These are phyloP conservation scores for Torymus texanus DNA, from an alignment of 2,888 invertebrate genomes.

Conservation along the genomic window DNA sequence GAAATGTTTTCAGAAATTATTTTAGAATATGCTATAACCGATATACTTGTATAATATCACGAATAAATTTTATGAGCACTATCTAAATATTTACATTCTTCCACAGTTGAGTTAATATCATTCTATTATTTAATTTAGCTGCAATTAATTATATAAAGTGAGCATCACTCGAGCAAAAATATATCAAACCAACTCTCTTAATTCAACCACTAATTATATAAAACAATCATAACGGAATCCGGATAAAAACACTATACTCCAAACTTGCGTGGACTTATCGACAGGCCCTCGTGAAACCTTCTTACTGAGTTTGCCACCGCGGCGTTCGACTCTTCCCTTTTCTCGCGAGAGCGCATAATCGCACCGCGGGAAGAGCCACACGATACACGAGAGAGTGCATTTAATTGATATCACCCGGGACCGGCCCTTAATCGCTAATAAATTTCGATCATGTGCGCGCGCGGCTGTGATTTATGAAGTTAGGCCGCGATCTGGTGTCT, in stretches of 20 bases:
- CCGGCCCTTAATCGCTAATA: conserved; percentile 68
- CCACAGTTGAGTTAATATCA: no score
- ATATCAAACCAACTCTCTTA: no score
- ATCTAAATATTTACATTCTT: no score
- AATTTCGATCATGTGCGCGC: conserved; percentile 68
- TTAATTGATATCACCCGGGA: conserved; percentile 69
- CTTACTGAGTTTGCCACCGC: conserved; percentile 6
- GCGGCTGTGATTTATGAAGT: conserved; percentile 69
- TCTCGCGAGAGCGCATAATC: conserved; percentile 15
- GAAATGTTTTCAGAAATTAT: no score
- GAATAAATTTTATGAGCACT: no score
- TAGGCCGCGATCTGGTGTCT: conserved; percentile 29
- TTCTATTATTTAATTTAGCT: no score
- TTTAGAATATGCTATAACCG: no score
- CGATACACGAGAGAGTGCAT: conserved; percentile 57
- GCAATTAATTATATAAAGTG: no score
- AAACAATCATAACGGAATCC: conserved; percentile 38
- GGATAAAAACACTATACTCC: neutral
- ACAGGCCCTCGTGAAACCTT: conserved; percentile 13
- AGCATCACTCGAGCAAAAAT: no score
- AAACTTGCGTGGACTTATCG: conserved; percentile 30
- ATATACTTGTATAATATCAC: no score
- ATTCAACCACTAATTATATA: conserved; percentile 7
- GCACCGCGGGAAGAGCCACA: neutral
- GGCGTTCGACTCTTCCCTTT: neutral